Evolutionary conservation across 2,113 vertebrate species (phyloP).

Genomic region (Tringa solitaria): DNA sequence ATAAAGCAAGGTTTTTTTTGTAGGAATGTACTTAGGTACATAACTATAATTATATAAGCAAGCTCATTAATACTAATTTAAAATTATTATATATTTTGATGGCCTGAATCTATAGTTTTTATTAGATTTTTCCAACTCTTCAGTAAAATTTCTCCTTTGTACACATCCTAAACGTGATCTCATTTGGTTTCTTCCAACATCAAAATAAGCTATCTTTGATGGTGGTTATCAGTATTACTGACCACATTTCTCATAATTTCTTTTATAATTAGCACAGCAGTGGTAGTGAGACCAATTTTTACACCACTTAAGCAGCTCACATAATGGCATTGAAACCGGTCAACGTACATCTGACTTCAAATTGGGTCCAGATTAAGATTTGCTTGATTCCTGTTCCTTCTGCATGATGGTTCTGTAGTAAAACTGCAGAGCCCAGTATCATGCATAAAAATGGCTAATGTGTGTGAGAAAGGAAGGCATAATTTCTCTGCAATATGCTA

Average conservation of each 20-base stretch:
- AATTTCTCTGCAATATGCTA: neutral
- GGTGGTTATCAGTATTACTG: neutral
- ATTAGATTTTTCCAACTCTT: neutral
- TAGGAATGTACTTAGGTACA: neutral
- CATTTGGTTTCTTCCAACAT: neutral
- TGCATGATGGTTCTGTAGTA: neutral
- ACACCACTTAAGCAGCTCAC: neutral
- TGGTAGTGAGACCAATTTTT: rapidly evolving
- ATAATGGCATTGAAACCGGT: neutral
- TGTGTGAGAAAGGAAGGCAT: neutral
- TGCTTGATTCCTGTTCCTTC: neutral
- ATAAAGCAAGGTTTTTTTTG: neutral
- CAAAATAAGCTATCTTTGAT: neutral
- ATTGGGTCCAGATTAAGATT: neutral
- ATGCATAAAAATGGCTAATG: neutral
- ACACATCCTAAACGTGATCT: rapidly evolving
- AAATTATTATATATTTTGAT: neutral
- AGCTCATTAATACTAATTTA: neutral
- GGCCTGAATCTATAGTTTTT: neutral
- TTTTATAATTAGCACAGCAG: neutral
- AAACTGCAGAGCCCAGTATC: neutral
- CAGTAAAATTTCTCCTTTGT: neutral
- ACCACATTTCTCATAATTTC: neutral
- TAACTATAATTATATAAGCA: neutral
- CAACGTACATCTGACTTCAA: neutral